A percentile compares a stretch with the other conserved stretches of the same genome.
phyloP scores from a whole-genome alignment of 2,888 invertebrate species.

The Melipona bicolor region DNA sequence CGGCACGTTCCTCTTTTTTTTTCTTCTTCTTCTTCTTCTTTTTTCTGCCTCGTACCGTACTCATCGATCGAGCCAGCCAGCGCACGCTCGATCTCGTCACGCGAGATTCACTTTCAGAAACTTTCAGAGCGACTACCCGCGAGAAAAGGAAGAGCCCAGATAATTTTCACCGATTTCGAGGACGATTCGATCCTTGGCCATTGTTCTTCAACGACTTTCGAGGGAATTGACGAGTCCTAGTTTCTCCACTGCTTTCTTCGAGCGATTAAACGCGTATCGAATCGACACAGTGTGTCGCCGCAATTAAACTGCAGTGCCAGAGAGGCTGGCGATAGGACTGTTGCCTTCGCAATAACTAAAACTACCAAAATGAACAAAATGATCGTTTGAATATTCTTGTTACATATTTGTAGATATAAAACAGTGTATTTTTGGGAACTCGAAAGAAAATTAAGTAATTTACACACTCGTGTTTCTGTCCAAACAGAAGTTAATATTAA shows the following conservation, averaged over 20 bases:
- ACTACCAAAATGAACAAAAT: too few species aligned
- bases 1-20: neutral
- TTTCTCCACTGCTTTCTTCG: neutral
- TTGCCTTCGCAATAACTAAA: neutral
- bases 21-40: neutral
- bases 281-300: neutral
- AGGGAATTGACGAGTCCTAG: constrained; percentile 8
- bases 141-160: neutral
- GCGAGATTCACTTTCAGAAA: constrained; percentile 59
- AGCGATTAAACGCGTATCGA: constrained; percentile 13
- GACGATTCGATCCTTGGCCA: neutral
- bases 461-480: too few species aligned
- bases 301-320: constrained; percentile 1
- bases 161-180: constrained; percentile 14
- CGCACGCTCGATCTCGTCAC: constrained; percentile 48
- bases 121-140: constrained; percentile 18
- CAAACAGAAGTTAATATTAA: too few species aligned
- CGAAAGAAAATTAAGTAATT: too few species aligned
- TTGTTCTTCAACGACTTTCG: neutral
- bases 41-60: neutral
- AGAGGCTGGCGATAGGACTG: neutral
- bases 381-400: too few species aligned
- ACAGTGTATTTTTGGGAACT: too few species aligned
- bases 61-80: constrained; percentile 37
- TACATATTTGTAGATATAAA: too few species aligned